These are phyloP conservation scores for Trisateles emortualis DNA, from an alignment of 2,888 invertebrate species.

Conservation along the genomic window DNA sequence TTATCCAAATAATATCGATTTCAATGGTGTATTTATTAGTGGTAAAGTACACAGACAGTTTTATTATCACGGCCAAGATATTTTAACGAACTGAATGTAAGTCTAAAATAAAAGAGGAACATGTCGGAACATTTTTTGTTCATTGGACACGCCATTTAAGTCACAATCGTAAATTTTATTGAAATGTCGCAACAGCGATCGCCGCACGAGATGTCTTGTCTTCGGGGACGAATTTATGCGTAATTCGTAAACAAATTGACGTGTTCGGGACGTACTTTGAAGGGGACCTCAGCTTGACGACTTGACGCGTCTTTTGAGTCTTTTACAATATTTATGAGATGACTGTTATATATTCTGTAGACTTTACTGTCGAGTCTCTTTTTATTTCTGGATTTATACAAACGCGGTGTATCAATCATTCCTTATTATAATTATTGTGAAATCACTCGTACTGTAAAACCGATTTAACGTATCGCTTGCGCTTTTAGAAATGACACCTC, in stretches of 20 bases:
- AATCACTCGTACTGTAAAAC: slow-evolving; percentile 50
- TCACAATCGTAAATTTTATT: slow-evolving; percentile 87
- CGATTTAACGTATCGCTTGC: slow-evolving; percentile 70
- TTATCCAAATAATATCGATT: slow-evolving; percentile 65
- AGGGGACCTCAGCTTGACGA: slow-evolving; percentile 73
- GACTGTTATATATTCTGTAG: slow-evolving; percentile 58
- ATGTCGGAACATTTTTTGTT: slow-evolving; percentile 80
- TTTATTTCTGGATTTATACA: slow-evolving; percentile 35
- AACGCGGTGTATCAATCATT: slow-evolving; percentile 35
- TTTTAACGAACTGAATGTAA: slow-evolving; percentile 82
- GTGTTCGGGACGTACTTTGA: slow-evolving; percentile 77
- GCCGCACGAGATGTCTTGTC: slow-evolving; percentile 84
- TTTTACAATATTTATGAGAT: slow-evolving; percentile 65
- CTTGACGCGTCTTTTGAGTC: slow-evolving; percentile 78
- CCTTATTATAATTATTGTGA: slow-evolving; percentile 42
- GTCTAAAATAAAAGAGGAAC: slow-evolving; percentile 82
- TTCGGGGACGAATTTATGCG: slow-evolving; percentile 85
- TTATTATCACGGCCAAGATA: slow-evolving; percentile 79
- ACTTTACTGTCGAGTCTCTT: slow-evolving; percentile 54
- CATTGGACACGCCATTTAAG: slow-evolving; percentile 84
- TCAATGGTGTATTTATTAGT: slow-evolving; percentile 71
- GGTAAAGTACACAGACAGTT: slow-evolving; percentile 73
- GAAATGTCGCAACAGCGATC: slow-evolving; percentile 86
- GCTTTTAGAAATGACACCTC: slow-evolving; percentile 78
- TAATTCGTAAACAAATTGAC: slow-evolving; percentile 87